These are phyloP conservation scores for Xiphorhynchus erythropygius DNA, from an alignment of 2,797 vertebrate genomes.

Conservation along the genomic window DNA sequence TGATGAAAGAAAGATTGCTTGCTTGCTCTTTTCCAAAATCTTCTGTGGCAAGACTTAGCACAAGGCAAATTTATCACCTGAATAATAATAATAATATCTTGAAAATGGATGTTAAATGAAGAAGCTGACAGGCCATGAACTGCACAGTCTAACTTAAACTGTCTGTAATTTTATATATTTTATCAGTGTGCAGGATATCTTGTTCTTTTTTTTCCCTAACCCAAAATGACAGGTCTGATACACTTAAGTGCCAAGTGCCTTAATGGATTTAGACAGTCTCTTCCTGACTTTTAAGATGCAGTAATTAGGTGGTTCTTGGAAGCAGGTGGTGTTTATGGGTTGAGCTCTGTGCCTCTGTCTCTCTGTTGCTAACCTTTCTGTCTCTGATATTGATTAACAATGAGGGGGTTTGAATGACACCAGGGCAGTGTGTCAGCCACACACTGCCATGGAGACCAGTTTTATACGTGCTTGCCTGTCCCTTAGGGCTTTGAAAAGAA, in stretches of 20 bases:
- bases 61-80: background rate
- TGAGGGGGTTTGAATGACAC: background rate
- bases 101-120: background rate
- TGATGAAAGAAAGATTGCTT: background rate
- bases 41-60: background rate
- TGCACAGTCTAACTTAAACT: background rate
- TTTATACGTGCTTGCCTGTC: background rate
- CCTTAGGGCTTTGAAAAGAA: background rate
- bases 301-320: constrained; percentile 14
- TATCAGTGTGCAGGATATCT: background rate
- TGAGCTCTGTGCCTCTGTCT: background rate
- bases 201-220: background rate
- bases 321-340: constrained; percentile 5
- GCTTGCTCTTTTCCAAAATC: background rate
- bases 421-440: fast-evolving
- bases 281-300: background rate
- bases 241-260: background rate
- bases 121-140: background rate
- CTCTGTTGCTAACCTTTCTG: background rate
- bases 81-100: background rate
- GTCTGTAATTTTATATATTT: background rate
- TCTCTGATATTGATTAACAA: constrained; percentile 22
- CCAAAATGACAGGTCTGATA: background rate
- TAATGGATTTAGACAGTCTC: constrained; percentile 21
- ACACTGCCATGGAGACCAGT: background rate